phyloP scores from a whole-genome alignment of 2,888 invertebrate species.

The Electrophaes corylata region DNA sequence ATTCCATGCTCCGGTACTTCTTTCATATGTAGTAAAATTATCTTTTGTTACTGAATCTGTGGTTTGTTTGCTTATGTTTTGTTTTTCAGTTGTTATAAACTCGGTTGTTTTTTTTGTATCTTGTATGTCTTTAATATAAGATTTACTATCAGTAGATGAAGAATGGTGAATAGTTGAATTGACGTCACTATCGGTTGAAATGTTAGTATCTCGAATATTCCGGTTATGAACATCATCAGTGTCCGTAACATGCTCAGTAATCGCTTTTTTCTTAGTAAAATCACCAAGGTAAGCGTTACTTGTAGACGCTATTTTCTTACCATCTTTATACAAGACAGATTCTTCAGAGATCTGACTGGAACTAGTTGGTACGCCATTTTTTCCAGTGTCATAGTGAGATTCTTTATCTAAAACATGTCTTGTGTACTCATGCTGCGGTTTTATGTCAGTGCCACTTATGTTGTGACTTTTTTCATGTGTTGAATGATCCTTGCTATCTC shows the following conservation, averaged over 20 bases:
- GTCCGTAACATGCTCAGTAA: constrained; percentile 63
- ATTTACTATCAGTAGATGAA: constrained; percentile 56
- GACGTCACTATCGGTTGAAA: constrained; percentile 49
- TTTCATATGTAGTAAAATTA: constrained; percentile 72
- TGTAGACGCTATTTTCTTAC: constrained; percentile 75
- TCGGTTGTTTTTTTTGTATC: constrained; percentile 64
- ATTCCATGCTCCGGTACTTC: constrained; percentile 83
- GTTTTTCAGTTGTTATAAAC: constrained; percentile 74
- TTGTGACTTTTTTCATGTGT: constrained; percentile 83
- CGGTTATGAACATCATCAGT: constrained; percentile 57
- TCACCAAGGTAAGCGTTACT: constrained; percentile 74
- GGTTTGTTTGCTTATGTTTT: constrained; percentile 75
- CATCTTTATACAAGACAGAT: constrained; percentile 72
- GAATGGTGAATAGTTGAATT: constrained; percentile 55
- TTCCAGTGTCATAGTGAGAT: constrained; percentile 83
- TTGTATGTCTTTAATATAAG: constrained; percentile 56
- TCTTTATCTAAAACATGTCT: constrained; percentile 82
- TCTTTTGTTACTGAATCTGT: constrained; percentile 69
- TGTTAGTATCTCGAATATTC: constrained; percentile 51
- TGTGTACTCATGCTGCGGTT: constrained; percentile 83
- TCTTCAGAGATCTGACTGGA: constrained; percentile 70
- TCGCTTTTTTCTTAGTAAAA: constrained; percentile 73
- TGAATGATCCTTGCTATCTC: constrained; percentile 77
- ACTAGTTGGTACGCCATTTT: constrained; percentile 80
- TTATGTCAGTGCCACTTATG: constrained; percentile 81